Conservation (phyloP, 2,113 vertebrate genomes). For the Gobiocypris rarus region DNA sequence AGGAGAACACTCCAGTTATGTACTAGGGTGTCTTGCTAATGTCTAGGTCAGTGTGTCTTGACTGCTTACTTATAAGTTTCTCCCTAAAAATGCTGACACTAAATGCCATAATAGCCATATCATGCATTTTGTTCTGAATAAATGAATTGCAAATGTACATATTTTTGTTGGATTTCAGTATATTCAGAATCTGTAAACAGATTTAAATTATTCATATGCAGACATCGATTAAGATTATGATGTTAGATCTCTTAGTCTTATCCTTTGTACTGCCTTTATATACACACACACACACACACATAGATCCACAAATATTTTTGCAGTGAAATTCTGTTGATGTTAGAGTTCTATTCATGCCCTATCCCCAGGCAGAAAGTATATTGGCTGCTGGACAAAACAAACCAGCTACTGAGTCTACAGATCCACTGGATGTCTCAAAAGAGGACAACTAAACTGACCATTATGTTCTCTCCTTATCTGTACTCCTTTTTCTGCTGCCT, state of each 20-base stretch:
- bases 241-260: background rate
- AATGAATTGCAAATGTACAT: background rate
- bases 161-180: background rate
- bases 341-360: background rate
- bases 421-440: background rate
- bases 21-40: too few species aligned
- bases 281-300: background rate
- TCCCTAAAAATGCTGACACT: too few species aligned
- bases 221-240: background rate
- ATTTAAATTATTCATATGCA: background rate
- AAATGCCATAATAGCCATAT: background rate
- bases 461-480: conserved; percentile 17
- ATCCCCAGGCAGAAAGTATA: background rate
- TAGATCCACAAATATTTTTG: background rate
- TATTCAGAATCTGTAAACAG: background rate
- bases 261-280: background rate
- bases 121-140: background rate
- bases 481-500: background rate
- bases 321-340: background rate
- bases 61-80: too few species aligned
- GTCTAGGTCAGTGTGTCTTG: too few species aligned
- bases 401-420: conserved; percentile 7
- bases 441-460: background rate
- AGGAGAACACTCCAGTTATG: background rate
- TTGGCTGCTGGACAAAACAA: conserved; percentile 20